These are phyloP conservation scores for Lepus oiostolus DNA, from an alignment of 2,797 vertebrate species.

Conservation along the genomic window DNA sequence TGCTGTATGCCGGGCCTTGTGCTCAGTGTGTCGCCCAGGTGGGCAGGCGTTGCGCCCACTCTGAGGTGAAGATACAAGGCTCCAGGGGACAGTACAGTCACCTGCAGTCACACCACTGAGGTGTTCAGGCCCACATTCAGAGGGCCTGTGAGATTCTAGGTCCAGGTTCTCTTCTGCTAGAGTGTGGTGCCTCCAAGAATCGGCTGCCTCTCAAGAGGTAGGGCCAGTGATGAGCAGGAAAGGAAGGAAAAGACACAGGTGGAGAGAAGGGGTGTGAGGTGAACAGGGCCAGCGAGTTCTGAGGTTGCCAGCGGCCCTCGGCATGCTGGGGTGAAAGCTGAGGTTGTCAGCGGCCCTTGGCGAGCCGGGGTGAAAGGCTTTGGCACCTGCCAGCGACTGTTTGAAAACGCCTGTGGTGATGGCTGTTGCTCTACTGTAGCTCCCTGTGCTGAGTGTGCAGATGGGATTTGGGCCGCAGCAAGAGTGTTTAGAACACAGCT, in stretches of 20 bases:
- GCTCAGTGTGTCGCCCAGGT: neutral
- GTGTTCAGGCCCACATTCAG: neutral
- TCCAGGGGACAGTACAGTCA: neutral
- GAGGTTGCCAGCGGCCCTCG: too few relatives aligned
- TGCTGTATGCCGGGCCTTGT: neutral
- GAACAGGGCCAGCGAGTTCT: neutral
- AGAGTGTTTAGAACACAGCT: neutral
- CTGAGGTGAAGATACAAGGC: neutral
- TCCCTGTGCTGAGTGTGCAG: neutral
- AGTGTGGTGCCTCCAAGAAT: neutral
- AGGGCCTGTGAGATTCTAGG: neutral
- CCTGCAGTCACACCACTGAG: neutral
- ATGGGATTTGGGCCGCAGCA: neutral
- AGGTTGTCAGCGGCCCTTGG: fast-evolving
- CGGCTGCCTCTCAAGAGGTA: neutral
- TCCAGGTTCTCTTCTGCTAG: neutral
- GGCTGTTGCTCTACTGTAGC: neutral
- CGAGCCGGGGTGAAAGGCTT: neutral
- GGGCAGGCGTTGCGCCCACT: neutral
- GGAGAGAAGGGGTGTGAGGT: neutral
- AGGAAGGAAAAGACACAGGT: neutral
- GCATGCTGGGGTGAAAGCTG: neutral
- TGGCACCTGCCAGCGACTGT: neutral
- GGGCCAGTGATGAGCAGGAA: neutral
- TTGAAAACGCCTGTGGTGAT: neutral